These are phyloP conservation scores for Hypomecis atomaria DNA, from an alignment of 2,888 invertebrate genomes.

Conservation along the genomic window DNA sequence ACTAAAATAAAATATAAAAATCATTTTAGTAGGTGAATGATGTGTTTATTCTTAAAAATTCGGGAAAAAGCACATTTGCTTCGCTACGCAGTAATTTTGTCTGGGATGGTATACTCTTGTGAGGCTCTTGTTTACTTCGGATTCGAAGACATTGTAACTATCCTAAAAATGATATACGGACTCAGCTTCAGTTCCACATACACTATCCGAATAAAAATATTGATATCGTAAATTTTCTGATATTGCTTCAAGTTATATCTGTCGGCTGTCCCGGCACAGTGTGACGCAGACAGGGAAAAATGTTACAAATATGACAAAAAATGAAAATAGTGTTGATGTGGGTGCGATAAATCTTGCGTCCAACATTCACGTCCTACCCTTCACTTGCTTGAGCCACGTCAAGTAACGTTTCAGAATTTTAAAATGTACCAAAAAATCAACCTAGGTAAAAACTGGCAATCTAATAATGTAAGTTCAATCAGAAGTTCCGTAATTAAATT, in stretches of 20 bases:
- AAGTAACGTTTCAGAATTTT: constrained; percentile 11
- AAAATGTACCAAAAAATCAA: background rate
- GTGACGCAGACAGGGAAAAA: constrained; percentile 35
- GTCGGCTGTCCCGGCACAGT: constrained; percentile 25
- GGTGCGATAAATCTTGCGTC: constrained; percentile 41
- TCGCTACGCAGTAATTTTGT: too few relatives aligned
- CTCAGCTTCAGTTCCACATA: too few relatives aligned
- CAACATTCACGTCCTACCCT: constrained; percentile 39
- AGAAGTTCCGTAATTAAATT: constrained; percentile 36
- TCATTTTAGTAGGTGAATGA: too few relatives aligned
- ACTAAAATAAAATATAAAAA: background rate
- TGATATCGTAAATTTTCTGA: constrained; percentile 4
- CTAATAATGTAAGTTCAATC: constrained; percentile 28
- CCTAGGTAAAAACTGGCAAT: constrained; percentile 16
- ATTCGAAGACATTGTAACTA: too few relatives aligned
- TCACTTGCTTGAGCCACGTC: constrained; percentile 39
- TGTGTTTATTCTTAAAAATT: too few relatives aligned
- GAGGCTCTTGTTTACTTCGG: too few relatives aligned
- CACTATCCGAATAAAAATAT: background rate
- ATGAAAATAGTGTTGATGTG: constrained; percentile 34
- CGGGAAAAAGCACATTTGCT: too few relatives aligned
- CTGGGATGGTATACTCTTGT: too few relatives aligned
- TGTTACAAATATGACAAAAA: constrained; percentile 23
- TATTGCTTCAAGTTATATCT: constrained; percentile 16
- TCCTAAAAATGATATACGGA: too few relatives aligned